These are phyloP conservation scores for Willowsia nigromaculata DNA, from an alignment of 2,888 invertebrate species.

Conservation along the genomic window DNA sequence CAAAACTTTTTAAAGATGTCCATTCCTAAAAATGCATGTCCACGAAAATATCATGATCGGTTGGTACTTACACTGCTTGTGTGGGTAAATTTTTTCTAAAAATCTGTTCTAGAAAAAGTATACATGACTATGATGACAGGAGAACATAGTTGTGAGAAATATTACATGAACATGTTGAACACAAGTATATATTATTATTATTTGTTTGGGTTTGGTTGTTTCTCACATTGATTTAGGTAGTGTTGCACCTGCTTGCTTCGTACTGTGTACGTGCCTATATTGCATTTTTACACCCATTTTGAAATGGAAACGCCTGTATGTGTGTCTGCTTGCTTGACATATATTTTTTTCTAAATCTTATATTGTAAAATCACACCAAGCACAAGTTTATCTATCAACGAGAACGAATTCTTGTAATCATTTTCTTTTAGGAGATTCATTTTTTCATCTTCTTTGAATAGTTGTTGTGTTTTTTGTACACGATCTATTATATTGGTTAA, in stretches of 20 bases:
- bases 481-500: background rate
- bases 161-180: background rate
- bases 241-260: constrained; percentile 49
- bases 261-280: constrained; percentile 11
- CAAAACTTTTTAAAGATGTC: background rate
- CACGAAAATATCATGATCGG: background rate
- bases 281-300: constrained; percentile 39
- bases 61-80: background rate
- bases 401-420: background rate
- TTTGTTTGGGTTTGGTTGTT: constrained; percentile 37
- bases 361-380: background rate
- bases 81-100: background rate
- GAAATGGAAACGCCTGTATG: constrained; percentile 52
- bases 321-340: constrained; percentile 43
- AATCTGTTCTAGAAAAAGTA: too few species aligned
- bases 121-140: constrained; percentile 8
- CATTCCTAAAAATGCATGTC: background rate
- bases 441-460: background rate
- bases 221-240: constrained; percentile 37
- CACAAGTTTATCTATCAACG: background rate
- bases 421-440: background rate
- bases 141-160: background rate
- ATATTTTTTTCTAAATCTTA: background rate
- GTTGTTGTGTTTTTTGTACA: background rate
- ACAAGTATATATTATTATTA: background rate